Evolutionary conservation across 2,888 invertebrate genomes (phyloP).

Genomic region (Timema podura): DNA sequence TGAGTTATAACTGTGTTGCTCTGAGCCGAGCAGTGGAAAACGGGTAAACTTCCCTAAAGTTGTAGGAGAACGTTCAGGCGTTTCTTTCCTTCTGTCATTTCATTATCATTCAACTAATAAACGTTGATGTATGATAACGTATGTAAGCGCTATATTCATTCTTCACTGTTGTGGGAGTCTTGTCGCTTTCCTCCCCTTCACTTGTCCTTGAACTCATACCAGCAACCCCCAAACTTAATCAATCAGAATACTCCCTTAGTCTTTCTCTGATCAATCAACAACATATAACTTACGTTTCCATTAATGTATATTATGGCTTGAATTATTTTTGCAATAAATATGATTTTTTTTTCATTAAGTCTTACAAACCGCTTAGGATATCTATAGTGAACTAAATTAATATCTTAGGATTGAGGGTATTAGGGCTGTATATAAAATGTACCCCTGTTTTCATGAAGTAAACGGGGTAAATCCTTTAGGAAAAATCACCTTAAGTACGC

Average conservation of each 20-base stretch:
- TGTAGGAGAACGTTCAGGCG: not conserved
- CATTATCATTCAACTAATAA: slow-evolving; percentile 25
- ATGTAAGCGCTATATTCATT: slow-evolving; percentile 9
- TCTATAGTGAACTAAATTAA: too few relatives aligned
- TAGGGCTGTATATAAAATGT: too few relatives aligned
- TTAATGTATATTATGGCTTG: not conserved
- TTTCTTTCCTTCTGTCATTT: slow-evolving; percentile 11
- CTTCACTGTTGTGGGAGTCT: not conserved
- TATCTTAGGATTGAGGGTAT: too few relatives aligned
- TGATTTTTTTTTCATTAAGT: not conserved
- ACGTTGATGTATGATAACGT: slow-evolving; percentile 24
- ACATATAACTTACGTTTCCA: too few relatives aligned
- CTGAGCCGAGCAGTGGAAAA: not conserved
- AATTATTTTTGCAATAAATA: not conserved
- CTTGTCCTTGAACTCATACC: slow-evolving; percentile 11
- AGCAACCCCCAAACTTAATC: not conserved
- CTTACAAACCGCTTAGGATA: too few relatives aligned
- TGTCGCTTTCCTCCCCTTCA: not conserved
- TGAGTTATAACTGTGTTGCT: not conserved
- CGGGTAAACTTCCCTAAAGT: not conserved
- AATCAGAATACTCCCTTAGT: too few relatives aligned
- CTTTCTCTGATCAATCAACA: too few relatives aligned
- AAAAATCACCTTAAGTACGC: too few relatives aligned
- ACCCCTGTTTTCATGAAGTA: too few relatives aligned
- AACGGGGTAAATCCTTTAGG: too few relatives aligned